Percentiles rank a stretch among this genome's conserved stretches.
These are phyloP conservation scores for Nymphalis c-album DNA, from an alignment of 2,888 invertebrate genomes.

Conservation along the genomic window DNA sequence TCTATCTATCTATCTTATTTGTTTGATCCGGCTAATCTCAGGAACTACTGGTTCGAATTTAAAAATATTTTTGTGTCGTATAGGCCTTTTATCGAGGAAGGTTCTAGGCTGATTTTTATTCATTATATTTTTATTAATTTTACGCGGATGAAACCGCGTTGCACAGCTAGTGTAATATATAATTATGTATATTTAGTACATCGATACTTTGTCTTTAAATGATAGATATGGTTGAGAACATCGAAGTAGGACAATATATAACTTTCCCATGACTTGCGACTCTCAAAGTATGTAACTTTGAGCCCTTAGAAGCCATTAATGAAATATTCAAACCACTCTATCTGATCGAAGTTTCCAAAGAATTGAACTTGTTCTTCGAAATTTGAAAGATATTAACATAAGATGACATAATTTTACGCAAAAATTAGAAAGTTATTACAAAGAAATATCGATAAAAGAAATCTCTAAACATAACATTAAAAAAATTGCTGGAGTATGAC, in stretches of 20 bases:
- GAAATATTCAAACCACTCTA: conserved; percentile 31
- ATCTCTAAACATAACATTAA: background rate
- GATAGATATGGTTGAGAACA: background rate
- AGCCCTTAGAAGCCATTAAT: conserved; percentile 23
- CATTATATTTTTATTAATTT: too few relatives aligned
- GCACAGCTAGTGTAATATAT: too few relatives aligned
- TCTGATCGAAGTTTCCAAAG: conserved; percentile 21
- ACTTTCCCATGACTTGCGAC: conserved; percentile 13
- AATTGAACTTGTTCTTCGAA: conserved; percentile 5
- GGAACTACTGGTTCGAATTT: too few relatives aligned
- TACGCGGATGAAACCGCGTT: too few relatives aligned
- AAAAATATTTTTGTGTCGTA: too few relatives aligned
- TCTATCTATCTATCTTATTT: too few relatives aligned
- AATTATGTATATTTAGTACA: too few relatives aligned
- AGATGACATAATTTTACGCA: background rate
- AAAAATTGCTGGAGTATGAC: background rate
- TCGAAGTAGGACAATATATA: conserved; percentile 7
- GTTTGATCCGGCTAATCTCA: too few relatives aligned
- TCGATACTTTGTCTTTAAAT: too few relatives aligned
- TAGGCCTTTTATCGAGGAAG: too few relatives aligned
- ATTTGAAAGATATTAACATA: conserved; percentile 7
- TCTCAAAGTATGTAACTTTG: conserved; percentile 15
- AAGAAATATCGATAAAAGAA: background rate
- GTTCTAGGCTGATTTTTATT: too few relatives aligned
- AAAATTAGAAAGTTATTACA: background rate